Evolutionary conservation across 2,113 vertebrate species (phyloP).

Genomic region (Uria aalge): DNA sequence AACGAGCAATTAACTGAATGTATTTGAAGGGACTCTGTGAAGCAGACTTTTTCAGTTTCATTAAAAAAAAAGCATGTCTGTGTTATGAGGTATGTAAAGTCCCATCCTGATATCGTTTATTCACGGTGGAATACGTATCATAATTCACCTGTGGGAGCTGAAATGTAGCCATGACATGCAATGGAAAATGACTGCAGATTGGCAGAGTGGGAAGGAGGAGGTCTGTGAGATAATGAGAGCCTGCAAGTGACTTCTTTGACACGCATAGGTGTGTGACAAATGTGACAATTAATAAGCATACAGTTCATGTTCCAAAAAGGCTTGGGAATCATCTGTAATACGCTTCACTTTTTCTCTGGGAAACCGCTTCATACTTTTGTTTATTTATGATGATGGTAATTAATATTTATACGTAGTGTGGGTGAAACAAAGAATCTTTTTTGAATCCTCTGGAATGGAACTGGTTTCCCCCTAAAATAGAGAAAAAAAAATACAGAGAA

Average conservation of each 20-base stretch:
- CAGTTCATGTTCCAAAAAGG: background rate
- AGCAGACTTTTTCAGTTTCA: background rate
- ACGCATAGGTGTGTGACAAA: background rate
- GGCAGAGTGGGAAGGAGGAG: background rate
- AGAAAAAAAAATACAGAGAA: background rate
- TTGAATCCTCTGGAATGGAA: background rate
- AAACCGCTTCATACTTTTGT: background rate
- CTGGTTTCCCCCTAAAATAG: background rate
- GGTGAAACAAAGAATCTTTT: background rate
- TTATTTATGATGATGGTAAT: background rate
- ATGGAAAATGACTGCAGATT: background rate
- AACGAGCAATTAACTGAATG: background rate
- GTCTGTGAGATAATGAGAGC: background rate
- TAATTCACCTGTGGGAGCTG: background rate
- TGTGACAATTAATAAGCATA: background rate
- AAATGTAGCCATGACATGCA: background rate
- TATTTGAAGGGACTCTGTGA: background rate
- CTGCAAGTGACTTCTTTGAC: background rate
- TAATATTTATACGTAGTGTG: background rate
- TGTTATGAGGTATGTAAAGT: background rate
- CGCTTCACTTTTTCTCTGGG: background rate
- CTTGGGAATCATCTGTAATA: background rate
- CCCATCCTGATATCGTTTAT: background rate
- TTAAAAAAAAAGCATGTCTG: fast-evolving
- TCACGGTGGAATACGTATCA: background rate